Evolutionary conservation across 2,888 invertebrate genomes (phyloP).

Genomic region (Ochlodes sylvanus): DNA sequence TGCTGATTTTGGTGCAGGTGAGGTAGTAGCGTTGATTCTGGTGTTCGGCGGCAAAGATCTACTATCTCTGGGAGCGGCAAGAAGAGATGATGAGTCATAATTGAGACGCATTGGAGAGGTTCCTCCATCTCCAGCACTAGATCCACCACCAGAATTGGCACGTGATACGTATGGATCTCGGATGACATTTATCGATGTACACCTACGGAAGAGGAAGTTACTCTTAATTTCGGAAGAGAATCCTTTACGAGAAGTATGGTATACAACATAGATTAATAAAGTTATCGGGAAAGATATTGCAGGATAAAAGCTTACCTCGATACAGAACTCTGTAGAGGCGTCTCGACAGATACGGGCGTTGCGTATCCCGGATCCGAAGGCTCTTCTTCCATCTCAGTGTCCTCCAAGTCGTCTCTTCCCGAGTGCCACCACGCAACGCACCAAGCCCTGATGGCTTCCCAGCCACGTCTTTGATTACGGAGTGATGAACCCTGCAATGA

Average conservation of each 20-base stretch:
- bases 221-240: not conserved
- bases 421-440: slow-evolving; percentile 97
- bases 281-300: not conserved
- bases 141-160: slow-evolving; percentile 80
- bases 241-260: not conserved
- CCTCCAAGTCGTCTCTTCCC: slow-evolving; percentile 92
- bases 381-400: slow-evolving; percentile 91
- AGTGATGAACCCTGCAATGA: slow-evolving; percentile 53
- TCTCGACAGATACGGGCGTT: slow-evolving; percentile 93
- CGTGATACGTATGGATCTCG: slow-evolving; percentile 88
- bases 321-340: slow-evolving; percentile 93
- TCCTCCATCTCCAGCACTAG: slow-evolving; percentile 73
- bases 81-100: slow-evolving; percentile 71
- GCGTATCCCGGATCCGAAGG: slow-evolving; percentile 91
- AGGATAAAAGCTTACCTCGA: slow-evolving; percentile 84
- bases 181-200: slow-evolving; percentile 94
- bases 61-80: slow-evolving; percentile 83
- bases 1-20: slow-evolving; percentile 83
- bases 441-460: slow-evolving; percentile 88
- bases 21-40: slow-evolving; percentile 85
- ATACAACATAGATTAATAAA: no score
- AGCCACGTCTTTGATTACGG: slow-evolving; percentile 70
- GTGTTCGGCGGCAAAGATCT: slow-evolving; percentile 87
- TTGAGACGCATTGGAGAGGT: slow-evolving; percentile 79
- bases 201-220: slow-evolving; percentile 72